These are phyloP conservation scores for Prolemur simus DNA, from an alignment of 2,113 vertebrate genomes.

Conservation along the genomic window DNA sequence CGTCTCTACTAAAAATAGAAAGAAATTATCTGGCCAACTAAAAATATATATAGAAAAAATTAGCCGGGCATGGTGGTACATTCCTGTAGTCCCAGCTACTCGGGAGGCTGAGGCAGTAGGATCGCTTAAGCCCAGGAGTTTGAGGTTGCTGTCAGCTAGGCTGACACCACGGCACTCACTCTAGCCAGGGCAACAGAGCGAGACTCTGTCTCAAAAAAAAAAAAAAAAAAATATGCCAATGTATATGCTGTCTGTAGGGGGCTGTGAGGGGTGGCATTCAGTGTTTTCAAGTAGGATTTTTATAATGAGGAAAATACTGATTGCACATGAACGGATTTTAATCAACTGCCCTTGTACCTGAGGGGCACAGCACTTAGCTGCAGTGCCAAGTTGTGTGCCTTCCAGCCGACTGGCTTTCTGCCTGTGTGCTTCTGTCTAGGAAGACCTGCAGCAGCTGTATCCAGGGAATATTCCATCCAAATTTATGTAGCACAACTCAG, in stretches of 20 bases:
- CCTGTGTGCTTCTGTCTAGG: background rate
- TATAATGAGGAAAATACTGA: conserved; percentile 88
- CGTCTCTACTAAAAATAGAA: no score
- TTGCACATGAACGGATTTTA: conserved; percentile 90
- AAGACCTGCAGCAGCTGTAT: background rate
- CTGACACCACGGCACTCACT: no score
- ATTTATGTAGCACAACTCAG: background rate
- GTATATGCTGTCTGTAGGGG: conserved; percentile 39
- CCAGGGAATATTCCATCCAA: background rate
- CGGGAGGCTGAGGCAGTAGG: no score
- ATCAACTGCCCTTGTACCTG: conserved; percentile 86
- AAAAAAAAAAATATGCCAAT: no score
- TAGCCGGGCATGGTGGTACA: no score
- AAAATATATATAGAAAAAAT: no score
- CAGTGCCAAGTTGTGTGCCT: conserved; percentile 85
- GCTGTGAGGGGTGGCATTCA: conserved; percentile 41
- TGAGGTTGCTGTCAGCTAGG: no score
- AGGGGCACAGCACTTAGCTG: conserved; percentile 78
- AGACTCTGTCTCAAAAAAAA: no score
- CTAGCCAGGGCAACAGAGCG: no score
- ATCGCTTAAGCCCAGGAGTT: no score
- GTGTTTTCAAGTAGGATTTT: conserved; percentile 80
- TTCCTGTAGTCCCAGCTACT: no score
- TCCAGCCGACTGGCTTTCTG: background rate
- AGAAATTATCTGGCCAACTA: no score